Percentiles rank a stretch among this genome's conserved stretches.
Conservation (phyloP, 2,113 vertebrate genomes). For the Gadus chalcogrammus region DNA sequence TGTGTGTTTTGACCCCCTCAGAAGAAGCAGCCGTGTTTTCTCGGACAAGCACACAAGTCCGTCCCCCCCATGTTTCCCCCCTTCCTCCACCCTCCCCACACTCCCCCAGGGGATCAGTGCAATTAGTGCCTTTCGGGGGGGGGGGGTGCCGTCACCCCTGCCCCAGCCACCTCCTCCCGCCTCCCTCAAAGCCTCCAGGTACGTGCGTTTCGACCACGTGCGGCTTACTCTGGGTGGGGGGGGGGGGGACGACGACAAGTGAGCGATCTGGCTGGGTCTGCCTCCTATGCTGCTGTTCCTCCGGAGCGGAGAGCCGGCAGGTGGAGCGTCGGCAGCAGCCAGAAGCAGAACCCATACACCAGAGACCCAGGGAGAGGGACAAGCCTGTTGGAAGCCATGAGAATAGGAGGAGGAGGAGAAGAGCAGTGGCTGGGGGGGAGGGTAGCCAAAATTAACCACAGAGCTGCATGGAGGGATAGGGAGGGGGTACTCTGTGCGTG, state of each 20-base stretch:
- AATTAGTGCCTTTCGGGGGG: constrained; percentile 30
- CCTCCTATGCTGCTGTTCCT: too few relatives aligned
- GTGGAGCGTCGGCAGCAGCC: background rate
- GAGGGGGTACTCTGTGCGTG: constrained; percentile 41
- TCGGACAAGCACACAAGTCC: constrained; percentile 23
- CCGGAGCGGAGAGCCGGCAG: too few relatives aligned
- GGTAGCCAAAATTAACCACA: constrained; percentile 6
- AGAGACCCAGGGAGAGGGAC: background rate
- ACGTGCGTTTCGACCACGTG: too few relatives aligned
- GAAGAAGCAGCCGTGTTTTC: constrained; percentile 20
- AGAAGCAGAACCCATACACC: background rate
- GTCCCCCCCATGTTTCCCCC: background rate
- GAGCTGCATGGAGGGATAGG: constrained; percentile 48
- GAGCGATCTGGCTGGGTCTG: too few relatives aligned
- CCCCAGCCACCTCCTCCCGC: background rate
- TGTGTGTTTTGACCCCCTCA: constrained; percentile 42
- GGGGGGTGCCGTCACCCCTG: constrained; percentile 16
- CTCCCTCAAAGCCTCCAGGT: background rate
- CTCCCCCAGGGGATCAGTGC: constrained; percentile 19
- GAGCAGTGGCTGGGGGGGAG: constrained; percentile 32
- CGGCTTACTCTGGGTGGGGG: too few relatives aligned
- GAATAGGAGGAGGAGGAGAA: background rate
- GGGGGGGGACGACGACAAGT: too few relatives aligned
- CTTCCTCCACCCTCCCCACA: constrained; percentile 7
- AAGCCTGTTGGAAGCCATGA: background rate